A percentile compares a stretch with the other conserved stretches of the same genome.
These are phyloP conservation scores for Acanthurus leucopareius DNA, from an alignment of 2,797 vertebrate species.

Conservation along the genomic window DNA sequence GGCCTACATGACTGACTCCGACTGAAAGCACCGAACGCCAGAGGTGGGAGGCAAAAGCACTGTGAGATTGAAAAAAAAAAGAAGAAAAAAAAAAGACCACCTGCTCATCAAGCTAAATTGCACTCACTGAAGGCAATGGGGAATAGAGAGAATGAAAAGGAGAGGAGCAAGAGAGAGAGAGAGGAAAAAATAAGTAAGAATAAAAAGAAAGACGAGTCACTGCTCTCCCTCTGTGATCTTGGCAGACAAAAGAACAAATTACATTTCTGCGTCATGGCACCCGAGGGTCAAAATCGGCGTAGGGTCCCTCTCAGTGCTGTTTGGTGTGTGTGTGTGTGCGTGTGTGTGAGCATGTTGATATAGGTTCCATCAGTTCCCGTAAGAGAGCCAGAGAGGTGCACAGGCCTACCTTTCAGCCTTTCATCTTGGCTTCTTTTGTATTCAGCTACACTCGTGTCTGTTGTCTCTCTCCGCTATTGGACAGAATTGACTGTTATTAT, in stretches of 20 bases:
- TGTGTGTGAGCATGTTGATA: constrained; percentile 74
- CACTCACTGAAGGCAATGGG: constrained; percentile 72
- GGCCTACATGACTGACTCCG: constrained; percentile 68
- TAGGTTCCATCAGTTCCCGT: constrained; percentile 69
- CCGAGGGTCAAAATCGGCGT: constrained; percentile 63
- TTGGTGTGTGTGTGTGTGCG: constrained; percentile 23
- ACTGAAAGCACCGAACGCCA: constrained; percentile 76
- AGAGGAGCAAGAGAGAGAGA: constrained; percentile 34
- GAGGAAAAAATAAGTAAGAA: constrained; percentile 47
- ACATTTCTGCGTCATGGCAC: constrained; percentile 74
- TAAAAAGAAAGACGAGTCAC: constrained; percentile 76
- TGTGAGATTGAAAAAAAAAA: constrained; percentile 70
- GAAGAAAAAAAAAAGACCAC: constrained; percentile 83
- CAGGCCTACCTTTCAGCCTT: constrained; percentile 76
- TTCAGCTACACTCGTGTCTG: constrained; percentile 73
- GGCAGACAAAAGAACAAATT: constrained; percentile 87
- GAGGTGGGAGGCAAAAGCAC: constrained; percentile 77
- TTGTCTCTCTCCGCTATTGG: constrained; percentile 74
- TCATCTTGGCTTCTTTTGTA: constrained; percentile 87
- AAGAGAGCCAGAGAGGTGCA: constrained; percentile 67
- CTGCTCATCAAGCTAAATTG: constrained; percentile 89
- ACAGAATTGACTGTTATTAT: constrained; percentile 85
- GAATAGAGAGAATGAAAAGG: constrained; percentile 67
- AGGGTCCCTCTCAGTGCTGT: constrained; percentile 72
- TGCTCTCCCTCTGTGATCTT: constrained; percentile 83